Evolutionary conservation across 2,888 invertebrate species (phyloP), one percentile per base, ranked within the genome.

Genomic region (Hedya salicella): DNA sequence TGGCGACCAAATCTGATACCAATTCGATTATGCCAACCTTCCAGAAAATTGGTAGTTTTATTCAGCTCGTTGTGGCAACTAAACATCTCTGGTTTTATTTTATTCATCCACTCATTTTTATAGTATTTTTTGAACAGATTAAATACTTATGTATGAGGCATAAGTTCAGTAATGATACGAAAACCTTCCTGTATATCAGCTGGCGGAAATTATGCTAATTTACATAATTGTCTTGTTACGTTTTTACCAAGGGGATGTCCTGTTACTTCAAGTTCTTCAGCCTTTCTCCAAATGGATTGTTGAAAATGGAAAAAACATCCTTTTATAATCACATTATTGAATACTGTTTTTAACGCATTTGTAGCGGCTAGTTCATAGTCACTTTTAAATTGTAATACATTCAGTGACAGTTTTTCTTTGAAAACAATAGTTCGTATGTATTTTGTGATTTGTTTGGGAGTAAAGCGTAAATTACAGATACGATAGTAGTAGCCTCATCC

Each of bases 191-290:
- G 36, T 32, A 36, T 30, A 16, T 6, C n/a, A 6, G 36, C 30
- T 52, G 52, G 32, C 16, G 30, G n/a, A 52, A 52, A 52, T 36
- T 32, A 52, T 11, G 54, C 54, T 21, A 40, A 17, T 36, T 53
- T 53, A 36, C 36, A 19, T 6, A 53, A 19, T 13, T 53, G 54
- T 14, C 40, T 13, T 2, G 42, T 54, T 13, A 54, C 21, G 21
- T 6, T 14, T 42, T 42, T 42, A n/a, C 42, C 42, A 6, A 42
- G n/a, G 5, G 42, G 42, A 14, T 42, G 42, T n/a, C 14, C 14
- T 4, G 42, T 42, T 2, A 16, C 42, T 42, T 3, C n/a, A 3
- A 42, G 14, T 14, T 42, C 14, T 42, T 14, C 42, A 25, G 42
- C n/a, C 5, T 42, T 42, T 42, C 14, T 13, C 42, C 42, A 42